phyloP scores from a whole-genome alignment of 2,113 vertebrate genomes.

The Himantopus leucocephalus region DNA sequence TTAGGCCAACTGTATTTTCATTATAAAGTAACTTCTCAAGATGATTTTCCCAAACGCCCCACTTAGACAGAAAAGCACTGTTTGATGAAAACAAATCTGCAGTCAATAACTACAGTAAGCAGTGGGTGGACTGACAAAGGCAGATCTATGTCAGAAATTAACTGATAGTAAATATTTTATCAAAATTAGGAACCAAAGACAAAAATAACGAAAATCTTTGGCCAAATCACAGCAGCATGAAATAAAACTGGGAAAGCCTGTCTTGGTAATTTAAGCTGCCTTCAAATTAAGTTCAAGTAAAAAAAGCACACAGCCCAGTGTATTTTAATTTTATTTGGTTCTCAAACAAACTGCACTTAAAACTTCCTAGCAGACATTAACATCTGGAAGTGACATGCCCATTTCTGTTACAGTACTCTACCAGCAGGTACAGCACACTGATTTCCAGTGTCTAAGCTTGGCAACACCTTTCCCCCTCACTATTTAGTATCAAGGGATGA shows the following conservation, averaged over 20 bases:
- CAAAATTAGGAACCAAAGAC: neutral
- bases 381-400: neutral
- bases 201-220: neutral
- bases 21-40: neutral
- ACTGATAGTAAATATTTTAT: neutral
- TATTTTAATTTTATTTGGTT: neutral
- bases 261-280: neutral
- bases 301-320: neutral
- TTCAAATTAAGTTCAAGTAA: neutral
- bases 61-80: no score
- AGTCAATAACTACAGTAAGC: neutral
- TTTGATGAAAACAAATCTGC: neutral
- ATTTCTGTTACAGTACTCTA: neutral
- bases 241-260: neutral
- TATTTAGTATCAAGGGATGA: neutral
- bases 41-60: neutral
- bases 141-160: neutral
- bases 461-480: neutral
- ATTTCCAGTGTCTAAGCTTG: neutral
- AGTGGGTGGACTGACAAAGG: neutral
- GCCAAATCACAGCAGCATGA: neutral
- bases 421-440: neutral
- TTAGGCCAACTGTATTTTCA: neutral
- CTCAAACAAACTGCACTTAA: neutral
- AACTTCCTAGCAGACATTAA: neutral